A percentile compares a stretch with the other conserved stretches of the same genome.
These are phyloP conservation scores for Chelonoidis abingdonii DNA, from an alignment of 2,113 vertebrate genomes.

Conservation along the genomic window DNA sequence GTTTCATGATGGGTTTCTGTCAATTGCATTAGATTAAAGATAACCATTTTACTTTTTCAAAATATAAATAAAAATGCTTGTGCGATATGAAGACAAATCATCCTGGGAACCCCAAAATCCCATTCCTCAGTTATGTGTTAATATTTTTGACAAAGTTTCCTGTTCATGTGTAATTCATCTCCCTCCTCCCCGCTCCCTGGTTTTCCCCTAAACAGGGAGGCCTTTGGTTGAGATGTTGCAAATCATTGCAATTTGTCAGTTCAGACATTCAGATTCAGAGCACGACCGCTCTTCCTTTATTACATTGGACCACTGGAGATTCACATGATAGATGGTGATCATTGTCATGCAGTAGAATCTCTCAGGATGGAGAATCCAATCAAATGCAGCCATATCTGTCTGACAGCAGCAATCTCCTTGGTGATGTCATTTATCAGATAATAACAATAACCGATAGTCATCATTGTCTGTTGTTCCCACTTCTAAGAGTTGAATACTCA, in stretches of 20 bases:
- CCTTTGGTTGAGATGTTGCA: constrained; percentile 4
- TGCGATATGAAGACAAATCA: constrained; percentile 39
- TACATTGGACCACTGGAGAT: not conserved
- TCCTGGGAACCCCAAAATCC: not conserved
- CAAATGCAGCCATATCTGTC: not conserved
- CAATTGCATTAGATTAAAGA: not conserved
- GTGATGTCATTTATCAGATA: not conserved
- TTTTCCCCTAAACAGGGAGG: not conserved
- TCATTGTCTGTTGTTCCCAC: not conserved
- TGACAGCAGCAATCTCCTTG: constrained; percentile 16
- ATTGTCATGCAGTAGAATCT: not conserved
- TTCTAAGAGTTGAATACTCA: accelerated
- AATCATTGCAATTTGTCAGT: constrained; percentile 25
- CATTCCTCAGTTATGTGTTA: constrained; percentile 32
- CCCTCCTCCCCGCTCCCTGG: not conserved
- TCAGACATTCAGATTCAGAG: constrained; percentile 29
- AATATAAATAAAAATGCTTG: not conserved
- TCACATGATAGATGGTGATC: constrained; percentile 16
- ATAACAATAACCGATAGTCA: not conserved
- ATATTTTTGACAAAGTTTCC: constrained; percentile 38
- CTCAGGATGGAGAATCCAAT: not conserved
- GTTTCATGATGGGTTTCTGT: not conserved
- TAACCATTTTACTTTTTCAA: not conserved
- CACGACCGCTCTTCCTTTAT: not conserved
- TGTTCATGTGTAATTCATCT: constrained; percentile 11